A percentile compares a stretch with the other conserved stretches of the same genome.
phyloP scores from a whole-genome alignment of 2,888 invertebrate species.

The Leucozona laternaria region DNA sequence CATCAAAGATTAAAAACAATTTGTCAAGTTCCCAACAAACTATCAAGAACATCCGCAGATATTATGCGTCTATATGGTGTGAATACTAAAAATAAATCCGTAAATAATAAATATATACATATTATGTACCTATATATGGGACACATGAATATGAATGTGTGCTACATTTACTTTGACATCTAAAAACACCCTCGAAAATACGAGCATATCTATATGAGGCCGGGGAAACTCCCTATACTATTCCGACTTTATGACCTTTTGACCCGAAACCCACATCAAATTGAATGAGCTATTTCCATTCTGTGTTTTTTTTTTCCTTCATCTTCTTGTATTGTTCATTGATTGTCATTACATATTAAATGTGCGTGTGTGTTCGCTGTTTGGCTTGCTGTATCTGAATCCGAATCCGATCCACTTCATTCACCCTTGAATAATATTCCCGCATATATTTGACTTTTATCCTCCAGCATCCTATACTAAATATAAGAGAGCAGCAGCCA shows the following conservation, averaged over 20 bases:
- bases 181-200: background rate
- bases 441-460: slow-evolving; percentile 59
- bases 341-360: slow-evolving; percentile 36
- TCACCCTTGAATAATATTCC: slow-evolving; percentile 64
- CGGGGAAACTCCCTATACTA: slow-evolving; percentile 4
- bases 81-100: slow-evolving; percentile 29
- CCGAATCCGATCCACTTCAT: background rate
- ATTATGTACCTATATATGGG: background rate
- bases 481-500: background rate
- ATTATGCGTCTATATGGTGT: slow-evolving; percentile 26
- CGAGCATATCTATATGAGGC: background rate
- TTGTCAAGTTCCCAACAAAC: slow-evolving; percentile 51
- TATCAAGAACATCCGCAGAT: slow-evolving; percentile 32
- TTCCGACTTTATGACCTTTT: slow-evolving; percentile 63
- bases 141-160: slow-evolving; percentile 26
- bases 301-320: background rate
- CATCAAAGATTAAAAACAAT: slow-evolving; percentile 50
- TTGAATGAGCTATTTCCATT: slow-evolving; percentile 43
- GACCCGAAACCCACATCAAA: slow-evolving; percentile 68
- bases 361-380: slow-evolving; percentile 20
- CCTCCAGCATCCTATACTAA: background rate
- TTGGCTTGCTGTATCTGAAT: slow-evolving; percentile 28
- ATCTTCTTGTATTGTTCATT: slow-evolving; percentile 16
- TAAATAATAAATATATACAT: background rate
- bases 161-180: slow-evolving; percentile 22